Percentiles rank a stretch among this genome's conserved stretches.
Conservation (phyloP, 2,888 invertebrate species). For the Mythimna vitellina region DNA sequence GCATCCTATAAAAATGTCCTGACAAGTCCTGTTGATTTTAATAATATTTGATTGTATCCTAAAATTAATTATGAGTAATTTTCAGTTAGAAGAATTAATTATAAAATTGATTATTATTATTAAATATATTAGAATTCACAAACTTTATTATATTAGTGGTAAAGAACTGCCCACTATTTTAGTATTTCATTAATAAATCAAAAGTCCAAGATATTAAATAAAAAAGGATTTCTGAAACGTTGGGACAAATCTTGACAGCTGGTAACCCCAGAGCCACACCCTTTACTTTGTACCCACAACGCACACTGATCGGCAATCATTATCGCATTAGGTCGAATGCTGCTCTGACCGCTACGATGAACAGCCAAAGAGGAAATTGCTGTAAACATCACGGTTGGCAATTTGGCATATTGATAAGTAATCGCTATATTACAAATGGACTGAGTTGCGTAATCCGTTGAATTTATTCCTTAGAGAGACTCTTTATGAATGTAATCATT, state of each 20-base stretch:
- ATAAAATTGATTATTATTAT: too few species aligned
- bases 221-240: neutral
- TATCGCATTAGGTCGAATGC: slow-evolving; percentile 33
- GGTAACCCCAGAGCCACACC: neutral
- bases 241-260: neutral
- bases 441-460: neutral
- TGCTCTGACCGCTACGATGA: slow-evolving; percentile 27
- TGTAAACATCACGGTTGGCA: slow-evolving; percentile 27
- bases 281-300: neutral
- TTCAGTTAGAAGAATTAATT: too few species aligned
- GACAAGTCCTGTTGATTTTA: too few species aligned
- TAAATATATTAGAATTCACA: too few species aligned
- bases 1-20: neutral
- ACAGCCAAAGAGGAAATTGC: slow-evolving; percentile 31
- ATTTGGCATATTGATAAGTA: slow-evolving; percentile 13
- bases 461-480: neutral
- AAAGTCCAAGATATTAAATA: neutral
- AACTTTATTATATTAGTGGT: neutral
- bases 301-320: slow-evolving; percentile 22
- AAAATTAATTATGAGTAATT: too few species aligned
- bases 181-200: neutral
- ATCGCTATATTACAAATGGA: slow-evolving; percentile 8
- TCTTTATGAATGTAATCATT: too few species aligned
- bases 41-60: too few species aligned
- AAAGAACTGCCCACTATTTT: neutral